Base-by-base conservation (phyloP, 2,888 invertebrate genomes). In the Hypercompe scribonia region DNA sequence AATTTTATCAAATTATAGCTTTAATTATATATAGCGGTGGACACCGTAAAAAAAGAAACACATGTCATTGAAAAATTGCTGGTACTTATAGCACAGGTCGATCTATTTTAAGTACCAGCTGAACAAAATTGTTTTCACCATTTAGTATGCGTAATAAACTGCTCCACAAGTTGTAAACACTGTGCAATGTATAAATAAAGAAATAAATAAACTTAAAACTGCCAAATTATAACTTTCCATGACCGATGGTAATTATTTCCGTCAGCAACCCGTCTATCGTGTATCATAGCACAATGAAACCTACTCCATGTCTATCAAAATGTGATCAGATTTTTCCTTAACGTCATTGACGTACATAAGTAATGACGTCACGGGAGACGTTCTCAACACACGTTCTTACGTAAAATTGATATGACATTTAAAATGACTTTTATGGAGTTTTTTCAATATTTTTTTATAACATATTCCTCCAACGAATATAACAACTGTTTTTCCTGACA, bases 401-500 rank as follows among this genome's bases (percentile, higher is more conserved):
- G 28, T 58, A 58, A 65, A 65, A 18, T 28, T 28, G 18, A 8
- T 42, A 42, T 28, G 11, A 28, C 28, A 39, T 65, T 65, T 28
- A 65, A 28, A 21, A 21, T 39, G 5, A n/a, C n/a, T 28, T 3
- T 10, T 7, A 65, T 28, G 18, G 28, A 28, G 15, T 18, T 39
- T 28, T 42, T 2, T 28, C 8, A n/a, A 3, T 21, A 39, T 11
- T 42, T 66, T 31, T 8, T 31, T 21, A 24, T 66, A 31, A 42
- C 21, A 66, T 42, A 31, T 18, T 46, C 31, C 18, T 24, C 21
- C 42, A 46, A 66, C 42, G 42, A 31, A 66, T 31, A 66, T 31
- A 42, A 3, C 42, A n/a, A 71, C n/a, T n/a, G n/a, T 42, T 2
- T 66, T 71, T n/a, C 18, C 66, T 42, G 31, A 67, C 61, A 7